Conservation (phyloP, 2,113 vertebrate genomes). For the Phasianus colchicus region DNA sequence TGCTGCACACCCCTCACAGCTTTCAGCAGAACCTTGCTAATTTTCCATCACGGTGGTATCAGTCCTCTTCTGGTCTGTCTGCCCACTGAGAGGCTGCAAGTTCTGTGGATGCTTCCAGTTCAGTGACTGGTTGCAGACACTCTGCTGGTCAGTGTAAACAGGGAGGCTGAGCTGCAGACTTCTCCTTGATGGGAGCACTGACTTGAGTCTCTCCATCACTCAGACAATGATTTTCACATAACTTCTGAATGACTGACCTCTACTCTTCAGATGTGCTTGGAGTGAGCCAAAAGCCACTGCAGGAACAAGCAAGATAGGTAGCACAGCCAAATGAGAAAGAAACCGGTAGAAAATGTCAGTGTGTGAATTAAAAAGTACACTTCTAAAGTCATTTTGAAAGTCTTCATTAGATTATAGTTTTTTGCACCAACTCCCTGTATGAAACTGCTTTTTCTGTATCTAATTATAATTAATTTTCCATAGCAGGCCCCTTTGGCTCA, state of each 20-base stretch:
- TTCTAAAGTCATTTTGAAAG: neutral
- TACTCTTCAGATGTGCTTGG: neutral
- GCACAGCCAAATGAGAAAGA: neutral
- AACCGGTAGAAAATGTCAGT: neutral
- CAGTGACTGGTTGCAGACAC: neutral
- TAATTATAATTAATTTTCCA: conserved; percentile 24
- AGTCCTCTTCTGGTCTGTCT: neutral
- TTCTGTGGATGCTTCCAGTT: neutral
- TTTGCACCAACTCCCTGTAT: neutral
- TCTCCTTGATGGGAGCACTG: neutral
- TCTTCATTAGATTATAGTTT: neutral
- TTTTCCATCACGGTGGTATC: neutral
- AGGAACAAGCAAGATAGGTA: neutral
- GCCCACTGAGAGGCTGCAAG: neutral
- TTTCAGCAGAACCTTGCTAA: neutral
- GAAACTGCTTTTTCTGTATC: neutral
- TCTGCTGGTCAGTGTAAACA: neutral
- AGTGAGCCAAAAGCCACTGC: neutral
- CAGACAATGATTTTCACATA: neutral
- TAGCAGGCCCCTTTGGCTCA: conserved; percentile 95
- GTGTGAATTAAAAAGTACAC: neutral
- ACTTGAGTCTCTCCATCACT: accelerated
- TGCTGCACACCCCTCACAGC: neutral
- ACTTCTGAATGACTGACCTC: neutral
- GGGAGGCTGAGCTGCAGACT: neutral